These are phyloP conservation scores for Hirtodrosophila cameraria DNA, from an alignment of 2,888 invertebrate species.

Conservation along the genomic window DNA sequence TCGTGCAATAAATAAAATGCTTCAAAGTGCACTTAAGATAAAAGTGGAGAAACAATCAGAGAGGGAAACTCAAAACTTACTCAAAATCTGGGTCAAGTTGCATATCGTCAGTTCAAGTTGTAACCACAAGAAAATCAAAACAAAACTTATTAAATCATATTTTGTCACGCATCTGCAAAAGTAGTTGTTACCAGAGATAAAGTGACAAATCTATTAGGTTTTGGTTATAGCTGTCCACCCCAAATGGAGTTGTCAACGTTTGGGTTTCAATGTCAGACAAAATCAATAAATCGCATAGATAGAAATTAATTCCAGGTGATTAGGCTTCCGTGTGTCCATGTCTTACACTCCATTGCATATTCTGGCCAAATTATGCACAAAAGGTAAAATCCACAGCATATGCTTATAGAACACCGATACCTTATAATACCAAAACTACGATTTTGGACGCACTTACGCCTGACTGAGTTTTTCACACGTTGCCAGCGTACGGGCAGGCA, in stretches of 20 bases:
- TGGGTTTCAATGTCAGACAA: slow-evolving; percentile 71
- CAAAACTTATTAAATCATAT: slow-evolving; percentile 12
- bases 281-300: slow-evolving; percentile 75
- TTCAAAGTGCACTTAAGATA: slow-evolving; percentile 79
- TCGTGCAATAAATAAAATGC: slow-evolving; percentile 79
- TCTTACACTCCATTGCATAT: slow-evolving; percentile 63
- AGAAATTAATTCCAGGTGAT: slow-evolving; percentile 77
- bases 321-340: slow-evolving; percentile 73
- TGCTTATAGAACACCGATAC: slow-evolving; percentile 20
- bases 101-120: slow-evolving; percentile 6
- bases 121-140: slow-evolving; percentile 10
- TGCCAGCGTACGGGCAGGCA: slow-evolving; percentile 29
- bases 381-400: slow-evolving; percentile 46
- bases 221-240: neutral
- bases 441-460: slow-evolving; percentile 69
- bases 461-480: slow-evolving; percentile 76
- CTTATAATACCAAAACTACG: slow-evolving; percentile 30
- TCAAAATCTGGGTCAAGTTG: slow-evolving; percentile 47
- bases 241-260: slow-evolving; percentile 40
- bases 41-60: slow-evolving; percentile 34
- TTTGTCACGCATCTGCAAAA: neutral
- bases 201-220: neutral
- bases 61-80: slow-evolving; percentile 24
- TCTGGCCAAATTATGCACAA: slow-evolving; percentile 54
- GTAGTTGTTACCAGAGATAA: neutral